Base-by-base conservation (phyloP, 2,113 vertebrate species). In the Seriola aureovittata region DNA sequence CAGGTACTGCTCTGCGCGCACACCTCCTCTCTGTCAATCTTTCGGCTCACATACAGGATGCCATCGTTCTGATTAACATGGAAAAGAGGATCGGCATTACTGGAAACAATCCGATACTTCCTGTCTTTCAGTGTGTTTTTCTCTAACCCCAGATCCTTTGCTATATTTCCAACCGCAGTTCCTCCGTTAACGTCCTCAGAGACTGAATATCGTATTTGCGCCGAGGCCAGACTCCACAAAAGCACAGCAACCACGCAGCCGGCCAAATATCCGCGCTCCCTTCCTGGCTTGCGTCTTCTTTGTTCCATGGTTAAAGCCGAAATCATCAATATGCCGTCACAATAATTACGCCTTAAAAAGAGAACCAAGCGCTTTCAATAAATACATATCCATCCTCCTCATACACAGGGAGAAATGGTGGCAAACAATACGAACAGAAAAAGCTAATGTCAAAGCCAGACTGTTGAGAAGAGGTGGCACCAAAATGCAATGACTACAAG, bases 141-240 rank as follows among this genome's bases (percentile, higher is more conserved):
- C 77, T 94, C 92, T 21, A 95, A 52, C 14, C 94, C 93, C 29
- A 94, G 69, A 71, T 95, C 93, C 21, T 93, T 93, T 3, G 93
- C 94, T 1, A 93, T 77, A 40, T 93, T 91, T 67, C 93, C 95
- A 10, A 95, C 89, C 23, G 78, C 23, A 13, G 91, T 89, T 19
- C 93, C 93, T 75, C 88, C 86, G 13, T 77, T 86, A 2, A 85
- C 65, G 17, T 94, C 94, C 65, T 95, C 93, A 0, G 60, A 77
- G 50, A 95, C 65, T 0, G 95, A 91, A 0, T 95, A 96, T 60
- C 94, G 42, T 60, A 94, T 40, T 21, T 95, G 93, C 8, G 93
- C 94, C 3, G 70, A 85, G 0, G 83, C 75, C 0, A 36, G 38
- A 42, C 64, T 85, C 52, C 85, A 92, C 62, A 90, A 82, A 50